These are phyloP conservation scores for Panopea generosa DNA, from an alignment of 2,888 invertebrate genomes.

Conservation along the genomic window DNA sequence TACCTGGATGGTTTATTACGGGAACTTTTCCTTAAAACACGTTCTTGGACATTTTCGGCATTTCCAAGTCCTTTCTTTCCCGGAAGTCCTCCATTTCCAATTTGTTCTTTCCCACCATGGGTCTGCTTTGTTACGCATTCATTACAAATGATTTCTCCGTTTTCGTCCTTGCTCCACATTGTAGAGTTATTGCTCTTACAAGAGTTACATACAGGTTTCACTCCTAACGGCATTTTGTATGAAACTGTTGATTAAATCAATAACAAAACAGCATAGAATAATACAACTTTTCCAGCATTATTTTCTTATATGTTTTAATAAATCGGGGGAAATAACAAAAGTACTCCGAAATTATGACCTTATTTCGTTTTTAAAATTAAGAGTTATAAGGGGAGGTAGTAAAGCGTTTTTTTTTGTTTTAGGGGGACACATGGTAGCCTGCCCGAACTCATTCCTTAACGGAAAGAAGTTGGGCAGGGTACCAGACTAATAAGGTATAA, in stretches of 20 bases:
- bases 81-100: slow-evolving; percentile 53
- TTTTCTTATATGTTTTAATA: neutral
- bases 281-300: no score
- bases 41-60: slow-evolving; percentile 60
- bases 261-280: neutral
- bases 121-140: slow-evolving; percentile 88
- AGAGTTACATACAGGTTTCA: slow-evolving; percentile 77
- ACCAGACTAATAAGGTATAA: no score
- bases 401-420: no score
- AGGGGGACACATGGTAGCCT: no score
- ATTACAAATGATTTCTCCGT: slow-evolving; percentile 91
- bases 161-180: slow-evolving; percentile 91
- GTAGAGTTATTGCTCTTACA: slow-evolving; percentile 82
- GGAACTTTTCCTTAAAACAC: slow-evolving; percentile 80
- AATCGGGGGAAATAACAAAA: neutral
- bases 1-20: slow-evolving; percentile 81
- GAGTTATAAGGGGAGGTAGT: no score
- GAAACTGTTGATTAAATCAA: neutral
- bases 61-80: slow-evolving; percentile 26
- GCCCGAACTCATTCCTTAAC: no score
- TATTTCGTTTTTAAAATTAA: no score
- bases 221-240: slow-evolving; percentile 76
- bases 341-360: neutral
- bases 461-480: no score
- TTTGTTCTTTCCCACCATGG: slow-evolving; percentile 62